Evolutionary conservation across 2,113 vertebrate genomes (phyloP), one percentile per base, ranked within the genome.

Genomic region (Ptilorrhoa leucosticta): DNA sequence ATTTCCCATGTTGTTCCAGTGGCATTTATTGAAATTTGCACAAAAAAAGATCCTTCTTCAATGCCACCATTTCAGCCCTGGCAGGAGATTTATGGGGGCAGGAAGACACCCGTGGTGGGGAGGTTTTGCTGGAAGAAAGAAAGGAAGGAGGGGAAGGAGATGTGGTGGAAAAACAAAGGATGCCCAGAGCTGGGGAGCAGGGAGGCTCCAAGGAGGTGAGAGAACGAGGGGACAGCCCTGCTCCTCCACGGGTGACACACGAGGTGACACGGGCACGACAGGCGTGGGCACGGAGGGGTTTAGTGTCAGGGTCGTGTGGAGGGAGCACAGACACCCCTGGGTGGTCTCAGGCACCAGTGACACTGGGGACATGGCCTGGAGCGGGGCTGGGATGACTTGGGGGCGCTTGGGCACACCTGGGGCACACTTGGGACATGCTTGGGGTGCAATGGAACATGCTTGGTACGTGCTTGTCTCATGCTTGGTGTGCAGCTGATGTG

Each of bases 11-110:
- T 92, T 93, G 93, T 97, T 95, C 87, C 87, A 35, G 70, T 93
- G 94, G 94, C 95, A 54, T 96, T 97, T 97, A 96, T 96, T 91
- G 97, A 97, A 95, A 97, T 94, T 81, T 73, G 65, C 93, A 95
- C 94, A 89, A 93, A 93, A 95, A 93, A 87, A 84, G 77, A 86
- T 94, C 91, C 75, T 82, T 94, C 85, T 82, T 93, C 89, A 92
- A 35, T 84, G 89, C 68, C 93, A 93, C 93, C 35, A 42, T 79
- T 96, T 87, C 93, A 92, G 60, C 76, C 83, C 76, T 22, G 37
- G 84, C 80, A 72, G 89, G 85, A 97, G 93, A 97, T 97, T 96
- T 97, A 97, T 95, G 96, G 95, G 85, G 77, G 89, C 84, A 95
- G 86, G 82, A 95, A 95, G 91, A 66, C 76, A 94, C 84, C 91